These are phyloP conservation scores for Corvus cornix DNA, from an alignment of 2,113 vertebrate genomes.

Conservation along the genomic window DNA sequence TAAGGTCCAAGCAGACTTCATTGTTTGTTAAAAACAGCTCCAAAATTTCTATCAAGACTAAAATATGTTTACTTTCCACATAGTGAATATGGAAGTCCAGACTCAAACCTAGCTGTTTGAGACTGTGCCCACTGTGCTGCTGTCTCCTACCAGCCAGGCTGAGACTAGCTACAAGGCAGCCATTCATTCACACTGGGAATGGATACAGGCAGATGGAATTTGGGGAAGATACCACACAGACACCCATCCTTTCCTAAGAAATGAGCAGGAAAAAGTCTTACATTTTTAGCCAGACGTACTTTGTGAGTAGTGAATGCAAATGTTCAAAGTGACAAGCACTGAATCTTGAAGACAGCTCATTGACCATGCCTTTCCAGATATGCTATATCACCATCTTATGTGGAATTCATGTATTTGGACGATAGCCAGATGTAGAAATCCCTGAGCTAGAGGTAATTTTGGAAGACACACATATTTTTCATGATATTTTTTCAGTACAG, in stretches of 20 bases:
- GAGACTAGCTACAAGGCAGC: neutral
- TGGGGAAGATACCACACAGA: neutral
- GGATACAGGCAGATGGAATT: neutral
- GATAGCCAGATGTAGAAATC: neutral
- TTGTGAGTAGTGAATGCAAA: neutral
- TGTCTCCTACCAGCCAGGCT: neutral
- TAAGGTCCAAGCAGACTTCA: neutral
- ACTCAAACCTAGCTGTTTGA: neutral
- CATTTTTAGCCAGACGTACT: rapidly evolving
- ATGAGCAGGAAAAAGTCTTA: neutral
- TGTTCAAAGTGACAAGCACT: neutral
- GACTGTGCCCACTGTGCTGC: neutral
- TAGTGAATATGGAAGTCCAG: neutral
- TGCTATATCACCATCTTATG: neutral
- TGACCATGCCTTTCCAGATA: neutral
- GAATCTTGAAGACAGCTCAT: neutral
- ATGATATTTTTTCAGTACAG: neutral
- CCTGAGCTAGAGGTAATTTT: neutral
- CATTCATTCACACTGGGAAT: rapidly evolving
- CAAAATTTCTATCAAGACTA: neutral
- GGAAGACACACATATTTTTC: neutral
- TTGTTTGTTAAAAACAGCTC: neutral
- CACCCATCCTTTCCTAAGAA: neutral
- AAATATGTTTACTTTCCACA: neutral
- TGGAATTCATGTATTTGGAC: neutral